Conservation (phyloP, 2,113 vertebrate species). For the Siniperca chuatsi region DNA sequence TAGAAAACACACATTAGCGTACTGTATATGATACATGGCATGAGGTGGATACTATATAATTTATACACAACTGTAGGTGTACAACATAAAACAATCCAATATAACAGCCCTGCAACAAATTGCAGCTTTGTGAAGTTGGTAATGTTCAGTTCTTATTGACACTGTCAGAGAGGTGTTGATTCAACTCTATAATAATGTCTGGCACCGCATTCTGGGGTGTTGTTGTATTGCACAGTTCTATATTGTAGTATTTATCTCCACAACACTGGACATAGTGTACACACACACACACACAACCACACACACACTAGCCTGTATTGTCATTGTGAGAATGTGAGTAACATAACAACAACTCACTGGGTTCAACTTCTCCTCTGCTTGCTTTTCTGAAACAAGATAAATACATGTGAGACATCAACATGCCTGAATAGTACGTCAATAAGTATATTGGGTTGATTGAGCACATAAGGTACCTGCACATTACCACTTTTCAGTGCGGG, state of each 20-base stretch:
- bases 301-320: not conserved
- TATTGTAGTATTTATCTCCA: not conserved
- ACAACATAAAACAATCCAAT: not conserved
- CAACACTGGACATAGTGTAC: no score
- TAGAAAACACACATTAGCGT: constrained; percentile 13
- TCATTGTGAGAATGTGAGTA: not conserved
- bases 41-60: not conserved
- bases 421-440: not conserved
- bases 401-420: not conserved
- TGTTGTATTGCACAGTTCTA: not conserved
- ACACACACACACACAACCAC: no score
- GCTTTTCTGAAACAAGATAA: constrained; percentile 60
- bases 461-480: no score
- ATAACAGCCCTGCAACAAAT: not conserved
- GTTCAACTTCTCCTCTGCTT: constrained; percentile 11
- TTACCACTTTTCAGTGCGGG: no score
- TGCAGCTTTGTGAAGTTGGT: not conserved
- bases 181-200: not conserved
- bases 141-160: not conserved
- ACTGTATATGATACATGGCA: not conserved
- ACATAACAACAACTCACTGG: constrained; percentile 55
- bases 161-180: not conserved
- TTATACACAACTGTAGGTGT: not conserved
- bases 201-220: not conserved
- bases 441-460: no score